Conservation (phyloP, 2,797 vertebrate genomes). For the Neomorphus geoffroyi region DNA sequence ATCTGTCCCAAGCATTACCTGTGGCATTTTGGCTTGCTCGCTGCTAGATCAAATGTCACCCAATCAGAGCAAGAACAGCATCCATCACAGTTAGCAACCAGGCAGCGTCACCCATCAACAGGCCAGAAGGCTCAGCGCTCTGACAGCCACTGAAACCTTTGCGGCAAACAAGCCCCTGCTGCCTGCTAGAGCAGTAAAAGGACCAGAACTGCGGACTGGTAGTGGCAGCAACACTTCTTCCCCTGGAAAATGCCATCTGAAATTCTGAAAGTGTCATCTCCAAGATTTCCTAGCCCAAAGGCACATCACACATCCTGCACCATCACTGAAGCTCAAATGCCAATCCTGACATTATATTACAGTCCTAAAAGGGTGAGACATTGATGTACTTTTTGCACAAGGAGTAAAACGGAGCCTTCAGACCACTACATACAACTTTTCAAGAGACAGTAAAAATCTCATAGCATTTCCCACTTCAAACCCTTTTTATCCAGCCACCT, state of each 20-base stretch:
- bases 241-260: conserved; percentile 63
- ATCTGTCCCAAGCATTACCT: neutral
- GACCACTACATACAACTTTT: neutral
- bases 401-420: neutral
- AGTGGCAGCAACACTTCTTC: conserved; percentile 63
- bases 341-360: neutral
- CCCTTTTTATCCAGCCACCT: neutral
- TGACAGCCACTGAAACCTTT: conserved; percentile 60
- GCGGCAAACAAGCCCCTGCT: neutral
- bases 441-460: neutral
- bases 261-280: conserved; percentile 52
- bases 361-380: neutral
- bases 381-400: neutral
- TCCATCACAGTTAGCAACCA: neutral
- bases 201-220: conserved; percentile 71
- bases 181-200: conserved; percentile 61
- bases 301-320: conserved; percentile 43
- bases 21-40: conserved; percentile 41
- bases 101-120: conserved; percentile 41
- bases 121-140: neutral
- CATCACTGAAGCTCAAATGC: neutral
- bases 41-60: conserved; percentile 41
- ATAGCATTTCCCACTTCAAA: neutral
- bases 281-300: conserved; percentile 31
- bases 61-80: conserved; percentile 6